Conservation (phyloP, 2,797 vertebrate species). For the Nannoperca australis region DNA sequence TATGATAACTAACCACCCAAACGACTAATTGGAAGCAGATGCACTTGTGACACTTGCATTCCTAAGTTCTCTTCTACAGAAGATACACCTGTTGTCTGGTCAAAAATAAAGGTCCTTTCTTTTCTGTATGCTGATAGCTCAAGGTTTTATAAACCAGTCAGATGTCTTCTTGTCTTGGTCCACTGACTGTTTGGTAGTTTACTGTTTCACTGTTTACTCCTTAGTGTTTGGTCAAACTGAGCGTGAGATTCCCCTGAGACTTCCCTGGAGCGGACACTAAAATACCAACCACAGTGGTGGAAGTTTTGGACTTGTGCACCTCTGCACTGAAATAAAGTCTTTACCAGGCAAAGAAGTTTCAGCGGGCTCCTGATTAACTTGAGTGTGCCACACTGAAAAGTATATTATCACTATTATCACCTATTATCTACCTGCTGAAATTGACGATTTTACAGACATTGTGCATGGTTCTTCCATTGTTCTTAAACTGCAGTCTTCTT, state of each 20-base stretch:
- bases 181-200: neutral
- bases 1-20: neutral
- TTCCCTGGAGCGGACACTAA: slow-evolving; percentile 18
- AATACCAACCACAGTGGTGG: slow-evolving; percentile 5
- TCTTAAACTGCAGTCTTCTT: neutral
- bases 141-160: neutral
- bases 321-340: neutral
- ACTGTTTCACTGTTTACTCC: neutral
- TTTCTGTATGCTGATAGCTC: no score
- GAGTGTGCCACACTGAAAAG: neutral
- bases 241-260: slow-evolving; percentile 16
- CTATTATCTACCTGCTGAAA: neutral
- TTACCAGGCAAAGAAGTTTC: neutral
- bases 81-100: neutral
- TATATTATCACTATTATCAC: neutral
- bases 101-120: neutral
- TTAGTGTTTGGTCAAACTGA: slow-evolving; percentile 1
- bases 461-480: neutral
- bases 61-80: neutral
- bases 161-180: neutral
- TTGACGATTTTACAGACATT: neutral
- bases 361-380: neutral
- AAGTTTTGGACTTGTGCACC: neutral
- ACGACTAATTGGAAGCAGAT: neutral
- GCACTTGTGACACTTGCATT: neutral